phyloP scores from a whole-genome alignment of 2,113 vertebrate genomes.

The Hemiprocne comata region DNA sequence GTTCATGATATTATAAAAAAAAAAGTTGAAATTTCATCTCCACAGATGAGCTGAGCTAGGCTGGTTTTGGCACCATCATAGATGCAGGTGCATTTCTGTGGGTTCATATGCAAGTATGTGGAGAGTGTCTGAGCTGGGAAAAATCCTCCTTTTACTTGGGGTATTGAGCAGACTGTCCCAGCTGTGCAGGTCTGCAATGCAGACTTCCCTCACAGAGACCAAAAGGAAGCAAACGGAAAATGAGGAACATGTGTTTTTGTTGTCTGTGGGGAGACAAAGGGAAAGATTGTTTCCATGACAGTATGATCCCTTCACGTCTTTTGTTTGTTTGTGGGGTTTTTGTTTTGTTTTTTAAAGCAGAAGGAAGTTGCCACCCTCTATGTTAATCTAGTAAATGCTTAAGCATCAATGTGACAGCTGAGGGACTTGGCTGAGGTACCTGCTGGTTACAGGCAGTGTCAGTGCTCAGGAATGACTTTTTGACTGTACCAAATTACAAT shows the following conservation, averaged over 20 bases:
- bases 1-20: not conserved
- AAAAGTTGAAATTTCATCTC: not conserved
- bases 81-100: not conserved
- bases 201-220: not conserved
- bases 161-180: not conserved
- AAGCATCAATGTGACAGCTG: not conserved
- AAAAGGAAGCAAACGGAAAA: not conserved
- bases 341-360: not conserved
- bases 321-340: no score
- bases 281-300: not conserved
- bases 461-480: not conserved
- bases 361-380: not conserved
- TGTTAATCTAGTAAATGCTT: not conserved
- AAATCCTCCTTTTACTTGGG: not conserved
- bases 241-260: not conserved
- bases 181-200: not conserved
- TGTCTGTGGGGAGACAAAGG: not conserved
- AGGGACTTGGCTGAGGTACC: not conserved
- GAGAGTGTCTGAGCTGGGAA: not conserved
- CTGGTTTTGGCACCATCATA: not conserved
- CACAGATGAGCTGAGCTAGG: not conserved
- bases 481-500: not conserved
- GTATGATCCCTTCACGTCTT: not conserved
- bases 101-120: not conserved
- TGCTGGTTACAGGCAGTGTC: not conserved